Evolutionary conservation across 1,140 invertebrate genomes (phyloP).

Genomic region (Diorhabda elongata): DNA sequence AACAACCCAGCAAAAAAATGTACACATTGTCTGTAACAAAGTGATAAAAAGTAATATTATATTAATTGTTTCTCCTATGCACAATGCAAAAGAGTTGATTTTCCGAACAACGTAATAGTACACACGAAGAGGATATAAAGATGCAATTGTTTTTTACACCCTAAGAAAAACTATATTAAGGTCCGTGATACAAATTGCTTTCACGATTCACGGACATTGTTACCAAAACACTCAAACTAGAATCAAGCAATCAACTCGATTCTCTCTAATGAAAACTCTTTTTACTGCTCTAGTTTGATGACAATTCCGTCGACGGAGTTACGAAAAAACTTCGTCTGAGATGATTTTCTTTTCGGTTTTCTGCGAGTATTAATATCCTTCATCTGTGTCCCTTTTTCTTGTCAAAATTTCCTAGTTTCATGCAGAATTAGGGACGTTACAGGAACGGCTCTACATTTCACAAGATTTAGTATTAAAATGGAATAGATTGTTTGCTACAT

Average conservation of each 20-base stretch:
- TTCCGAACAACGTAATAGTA: too few relatives aligned
- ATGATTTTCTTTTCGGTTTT: not conserved
- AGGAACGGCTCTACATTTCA: not conserved
- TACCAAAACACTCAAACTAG: constrained; percentile 2
- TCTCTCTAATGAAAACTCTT: constrained; percentile 1
- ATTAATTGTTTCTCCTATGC: too few relatives aligned
- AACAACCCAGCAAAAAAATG: not conserved
- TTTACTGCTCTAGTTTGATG: not conserved
- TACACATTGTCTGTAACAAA: too few relatives aligned
- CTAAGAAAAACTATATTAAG: not conserved
- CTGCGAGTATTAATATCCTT: not conserved
- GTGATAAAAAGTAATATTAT: too few relatives aligned
- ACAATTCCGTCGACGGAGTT: not conserved
- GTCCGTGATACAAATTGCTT: not conserved
- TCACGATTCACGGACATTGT: not conserved
- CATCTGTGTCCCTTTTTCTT: not conserved
- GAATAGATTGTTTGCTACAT: too few relatives aligned
- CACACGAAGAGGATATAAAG: not conserved
- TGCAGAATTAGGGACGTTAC: not conserved
- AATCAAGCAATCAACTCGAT: not conserved
- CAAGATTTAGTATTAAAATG: too few relatives aligned
- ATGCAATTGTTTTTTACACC: not conserved
- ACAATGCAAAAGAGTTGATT: too few relatives aligned
- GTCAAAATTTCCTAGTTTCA: not conserved
- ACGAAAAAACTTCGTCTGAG: not conserved